Base-by-base conservation (phyloP, 53 echinoderm and acorn worm genomes). In the Echinometra lucunter region DNA sequence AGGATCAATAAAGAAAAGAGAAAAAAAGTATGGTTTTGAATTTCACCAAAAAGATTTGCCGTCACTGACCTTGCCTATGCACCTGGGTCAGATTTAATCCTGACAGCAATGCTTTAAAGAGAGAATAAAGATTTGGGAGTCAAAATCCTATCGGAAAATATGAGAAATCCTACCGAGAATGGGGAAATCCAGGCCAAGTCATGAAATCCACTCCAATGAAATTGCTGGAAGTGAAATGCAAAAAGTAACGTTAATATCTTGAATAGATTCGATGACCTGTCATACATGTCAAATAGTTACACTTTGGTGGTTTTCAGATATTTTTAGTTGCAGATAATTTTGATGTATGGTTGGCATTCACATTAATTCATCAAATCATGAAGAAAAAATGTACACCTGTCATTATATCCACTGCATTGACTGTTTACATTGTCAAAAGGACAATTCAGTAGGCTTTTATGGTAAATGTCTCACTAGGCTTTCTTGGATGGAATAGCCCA, bases 1-100 rank as follows among this genome's bases (percentile, higher is more conserved):
- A 49, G 49, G 85, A 85, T 85, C 49, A 49, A 85, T 49, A 47
- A 12, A 25, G 28, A 85, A 47, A 23, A 60, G 89, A 60, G 58
- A 89, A 38, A 88, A 87, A 63, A 35, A 49, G 89, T 57, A 89
- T 38, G 63, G 89, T 58, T 89, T 89, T 89, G 89, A 89, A 58
- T 89, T 89, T 89, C 89, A 89, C 32, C 4, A 8, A 60, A 89
- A 89, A 60, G 60, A 57, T 60, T 60, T 58, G 35, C 89, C 13
- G 40, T 58, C 58, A 23, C 47, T 89, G 89, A 89, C 89, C 89
- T 89, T 89, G 89, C 30, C 89, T 60, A 38, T 38, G 60, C 89
- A 89, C 89, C 89, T 89, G 60, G 89, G 89, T 60, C 89, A 37
- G 37, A 35, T 58, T 58, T 89, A 89, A 89, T 89, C 89, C 63